Evolutionary conservation across 92 coral and sea anemone species (phyloP).

Genomic region (Bergia puertoricense): DNA sequence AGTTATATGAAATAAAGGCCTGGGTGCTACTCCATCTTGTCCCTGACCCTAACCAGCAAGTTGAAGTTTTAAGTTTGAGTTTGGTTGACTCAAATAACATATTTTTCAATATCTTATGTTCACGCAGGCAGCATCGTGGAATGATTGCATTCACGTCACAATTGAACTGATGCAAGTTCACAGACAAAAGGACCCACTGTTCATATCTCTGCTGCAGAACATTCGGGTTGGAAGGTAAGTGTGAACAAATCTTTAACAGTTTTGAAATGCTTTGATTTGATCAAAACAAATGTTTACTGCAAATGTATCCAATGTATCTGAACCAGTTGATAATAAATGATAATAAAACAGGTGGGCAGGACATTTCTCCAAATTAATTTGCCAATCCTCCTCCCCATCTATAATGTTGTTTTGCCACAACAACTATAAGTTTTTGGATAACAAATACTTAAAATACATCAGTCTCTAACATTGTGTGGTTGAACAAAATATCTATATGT

Average conservation of each 20-base stretch:
- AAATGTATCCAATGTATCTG: background rate
- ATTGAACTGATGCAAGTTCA: slow-evolving; percentile 86
- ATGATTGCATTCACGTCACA: slow-evolving; percentile 79
- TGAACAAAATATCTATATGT: too few species aligned
- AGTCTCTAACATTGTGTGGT: too few species aligned
- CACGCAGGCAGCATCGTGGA: slow-evolving; percentile 84
- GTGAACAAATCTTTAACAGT: background rate
- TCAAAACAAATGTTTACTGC: background rate
- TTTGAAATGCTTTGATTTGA: background rate
- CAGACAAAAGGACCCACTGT: slow-evolving; percentile 90
- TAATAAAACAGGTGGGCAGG: too few species aligned
- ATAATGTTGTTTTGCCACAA: too few species aligned
- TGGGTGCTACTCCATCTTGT: too few species aligned
- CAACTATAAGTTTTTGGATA: too few species aligned
- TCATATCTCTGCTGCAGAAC: slow-evolving; percentile 88
- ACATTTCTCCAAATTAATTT: too few species aligned
- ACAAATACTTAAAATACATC: too few species aligned
- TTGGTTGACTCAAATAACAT: background rate
- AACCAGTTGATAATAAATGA: too few species aligned
- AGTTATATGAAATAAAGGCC: too few species aligned
- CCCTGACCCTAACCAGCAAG: too few species aligned
- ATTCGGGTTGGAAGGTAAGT: slow-evolving; percentile 94
- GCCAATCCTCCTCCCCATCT: too few species aligned
- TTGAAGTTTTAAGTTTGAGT: background rate
- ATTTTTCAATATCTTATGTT: background rate